Base-by-base conservation (phyloP, 1,140 invertebrate genomes). In the Lordiphosa clarofinis region DNA sequence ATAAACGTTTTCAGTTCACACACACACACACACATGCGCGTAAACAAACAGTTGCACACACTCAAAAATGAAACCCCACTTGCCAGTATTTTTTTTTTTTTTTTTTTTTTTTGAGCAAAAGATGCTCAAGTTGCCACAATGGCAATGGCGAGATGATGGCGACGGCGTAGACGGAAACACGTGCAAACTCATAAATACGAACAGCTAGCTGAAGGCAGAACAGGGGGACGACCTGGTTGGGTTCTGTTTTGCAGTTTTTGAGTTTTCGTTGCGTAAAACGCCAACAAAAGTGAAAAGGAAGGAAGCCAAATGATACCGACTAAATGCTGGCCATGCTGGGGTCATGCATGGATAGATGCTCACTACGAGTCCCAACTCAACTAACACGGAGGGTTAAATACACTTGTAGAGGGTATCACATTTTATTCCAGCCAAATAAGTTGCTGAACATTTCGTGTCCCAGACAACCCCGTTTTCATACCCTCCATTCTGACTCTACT, bases 51-150 rank as follows among this genome's bases (percentile, higher is more conserved):
- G 21, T 37, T 40, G 24, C 15, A 15, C 49, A 46, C 33, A 75
- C 76, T 81, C 75, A 61, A 75, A 81, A 72, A 59, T 54, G 78
- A 81, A 68, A 64, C 67, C 58, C 49, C 76, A 75, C 71, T 81
- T 49, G 61, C 55, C 44, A 59, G 50, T 44, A 66, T n/a, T 65
- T 69, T 56, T 42, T 10, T 48, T 33, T 38, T 40, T 38, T 48
- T 57, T 28, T 11, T 43, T 19, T 31, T 10, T 6, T 8, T 13
- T 1, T 21, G 10, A 15, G 33, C 6, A 61, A 79, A 81, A 79
- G 70, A 74, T 66, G 59, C 71, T 81, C 57, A 58, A 66, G 70
- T 59, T 81, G 57, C 66, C 56, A 70, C 56, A 69, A 55, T 73
- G 62, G 44, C 54, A 57, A 44, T 38, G 59, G 56, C 33, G 57